Base-by-base conservation (phyloP, 2,113 vertebrate genomes). In the Setophaga petechia region DNA sequence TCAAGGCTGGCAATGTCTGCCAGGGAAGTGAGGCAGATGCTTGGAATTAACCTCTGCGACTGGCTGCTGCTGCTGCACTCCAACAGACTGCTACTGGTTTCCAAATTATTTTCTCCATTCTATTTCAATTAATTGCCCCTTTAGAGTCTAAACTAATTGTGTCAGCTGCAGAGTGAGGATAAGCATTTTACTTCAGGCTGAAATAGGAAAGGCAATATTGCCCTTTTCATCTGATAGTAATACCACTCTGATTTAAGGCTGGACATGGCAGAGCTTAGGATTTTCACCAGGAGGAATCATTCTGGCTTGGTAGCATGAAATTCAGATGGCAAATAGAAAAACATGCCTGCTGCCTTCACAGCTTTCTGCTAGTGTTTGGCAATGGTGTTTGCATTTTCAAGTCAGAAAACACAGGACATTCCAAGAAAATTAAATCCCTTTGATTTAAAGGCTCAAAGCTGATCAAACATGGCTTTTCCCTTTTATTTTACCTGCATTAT, bases 21-120 rank as follows among this genome's bases (percentile, higher is more conserved):
- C 28, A n/a, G 18, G 6, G 39, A 28, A 94, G 43, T 2, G 3
- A 84, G 35, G 52, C 43, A 78, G 39, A 52, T 67, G 19, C 41
- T 51, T 49, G 25, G 61, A 63, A 59, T 57, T 73, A 66, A 84
- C 37, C 3, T 8, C 65, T 77, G n/a, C 0, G 0, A 55, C 35
- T 5, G 0, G 3, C 58, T 73, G 44, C 49, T 83, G 47, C 41
- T 85, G 33, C 46, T 73, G 59, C 43, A 41, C 31, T 71, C 57
- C 4, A 15, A 31, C 41, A 69, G 37, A 58, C 9, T 73, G n/a
- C 67, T 65, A 17, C 49, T 37, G 20, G 6, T 46, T 81, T 69
- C 23, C 30, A 61, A 73, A 55, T 27, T 9, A 33, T 43, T 57
- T 82, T 85, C 66, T 61, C 57, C 13, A 21, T 49, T 58, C 52